Conservation (phyloP, 2,797 vertebrate species). For the Esox masquinongy region DNA sequence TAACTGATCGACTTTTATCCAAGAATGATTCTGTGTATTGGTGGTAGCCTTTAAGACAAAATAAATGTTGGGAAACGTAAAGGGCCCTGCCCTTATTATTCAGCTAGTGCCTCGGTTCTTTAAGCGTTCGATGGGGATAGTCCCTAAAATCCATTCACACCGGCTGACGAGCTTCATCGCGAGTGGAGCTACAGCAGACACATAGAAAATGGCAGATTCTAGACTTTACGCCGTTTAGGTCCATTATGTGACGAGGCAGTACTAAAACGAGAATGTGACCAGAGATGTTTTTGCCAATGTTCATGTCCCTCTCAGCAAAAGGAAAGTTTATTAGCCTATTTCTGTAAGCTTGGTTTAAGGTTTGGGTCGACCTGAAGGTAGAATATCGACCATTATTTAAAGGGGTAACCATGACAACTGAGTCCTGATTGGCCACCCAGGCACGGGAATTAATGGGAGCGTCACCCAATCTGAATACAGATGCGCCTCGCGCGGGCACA, state of each 20-base stretch:
- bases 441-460: slow-evolving; percentile 75
- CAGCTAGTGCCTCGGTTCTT: neutral
- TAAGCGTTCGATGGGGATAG: neutral
- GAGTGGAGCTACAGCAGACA: neutral
- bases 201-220: neutral
- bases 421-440: slow-evolving; percentile 80
- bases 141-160: slow-evolving; percentile 5
- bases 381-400: slow-evolving; percentile 90
- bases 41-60: neutral
- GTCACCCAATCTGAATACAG: slow-evolving; percentile 94
- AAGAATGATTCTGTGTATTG: neutral
- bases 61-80: neutral
- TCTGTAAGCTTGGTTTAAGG: slow-evolving; percentile 7
- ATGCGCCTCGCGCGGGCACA: slow-evolving; percentile 86
- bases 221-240: neutral
- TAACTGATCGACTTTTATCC: neutral
- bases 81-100: neutral
- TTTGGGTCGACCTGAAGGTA: slow-evolving; percentile 69
- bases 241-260: neutral
- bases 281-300: neutral
- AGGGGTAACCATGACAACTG: slow-evolving; percentile 86
- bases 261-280: neutral
- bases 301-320: neutral
- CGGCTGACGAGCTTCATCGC: neutral
- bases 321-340: slow-evolving; percentile 3